A percentile compares a stretch with the other conserved stretches of the same genome.
Conservation (phyloP, 2,888 invertebrate genomes). For the Amphipoea oculea region DNA sequence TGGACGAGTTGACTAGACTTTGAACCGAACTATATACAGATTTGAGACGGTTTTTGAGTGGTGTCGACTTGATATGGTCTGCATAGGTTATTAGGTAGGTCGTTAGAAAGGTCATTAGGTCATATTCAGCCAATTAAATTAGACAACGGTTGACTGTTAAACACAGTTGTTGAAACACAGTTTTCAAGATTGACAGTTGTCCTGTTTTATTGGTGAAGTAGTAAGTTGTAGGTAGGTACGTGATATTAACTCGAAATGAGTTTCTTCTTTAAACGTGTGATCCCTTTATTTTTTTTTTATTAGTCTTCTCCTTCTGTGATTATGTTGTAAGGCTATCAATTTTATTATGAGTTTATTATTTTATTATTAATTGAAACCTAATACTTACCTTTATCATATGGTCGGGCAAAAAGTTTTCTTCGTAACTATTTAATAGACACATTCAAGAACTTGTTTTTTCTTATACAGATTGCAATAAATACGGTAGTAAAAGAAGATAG, state of each 20-base stretch:
- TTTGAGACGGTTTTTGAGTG: background rate
- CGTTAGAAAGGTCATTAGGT: too few relatives aligned
- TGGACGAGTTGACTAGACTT: background rate
- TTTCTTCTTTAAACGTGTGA: conserved; percentile 15
- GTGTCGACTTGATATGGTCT: conserved; percentile 25
- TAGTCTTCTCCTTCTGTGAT: conserved; percentile 25
- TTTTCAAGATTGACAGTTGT: background rate
- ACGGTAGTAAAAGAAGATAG: background rate
- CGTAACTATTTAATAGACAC: background rate
- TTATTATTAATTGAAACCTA: conserved; percentile 42
- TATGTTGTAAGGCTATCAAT: conserved; percentile 40
- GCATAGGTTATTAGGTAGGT: background rate
- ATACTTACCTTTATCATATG: conserved; percentile 5
- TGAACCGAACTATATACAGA: background rate
- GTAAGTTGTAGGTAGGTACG: conserved; percentile 7
- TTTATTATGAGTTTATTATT: conserved; percentile 25
- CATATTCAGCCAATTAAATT: background rate
- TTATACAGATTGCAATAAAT: background rate
- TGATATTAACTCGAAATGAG: conserved; percentile 29
- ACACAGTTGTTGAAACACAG: background rate
- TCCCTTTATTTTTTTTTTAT: conserved; percentile 11
- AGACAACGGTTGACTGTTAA: background rate
- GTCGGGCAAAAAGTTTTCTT: conserved; percentile 10
- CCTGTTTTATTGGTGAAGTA: conserved; percentile 1
- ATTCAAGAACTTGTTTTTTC: background rate